These are phyloP conservation scores for Ammospiza nelsoni DNA, from an alignment of 2,113 vertebrate species.

Conservation along the genomic window DNA sequence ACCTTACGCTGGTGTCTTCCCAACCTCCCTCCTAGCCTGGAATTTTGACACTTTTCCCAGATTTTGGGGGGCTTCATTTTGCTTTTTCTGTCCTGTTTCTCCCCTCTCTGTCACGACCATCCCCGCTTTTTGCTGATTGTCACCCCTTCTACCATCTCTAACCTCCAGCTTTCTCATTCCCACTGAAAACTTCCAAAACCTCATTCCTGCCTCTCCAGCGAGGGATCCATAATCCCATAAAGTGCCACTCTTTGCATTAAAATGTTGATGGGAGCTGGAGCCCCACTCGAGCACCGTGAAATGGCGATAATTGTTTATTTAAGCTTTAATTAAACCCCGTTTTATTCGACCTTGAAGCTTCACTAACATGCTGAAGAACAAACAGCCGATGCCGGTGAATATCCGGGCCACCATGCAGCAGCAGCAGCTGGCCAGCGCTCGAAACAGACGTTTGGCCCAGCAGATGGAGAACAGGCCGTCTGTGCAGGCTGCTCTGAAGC, in stretches of 20 bases:
- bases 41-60: neutral
- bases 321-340: constrained; percentile 84
- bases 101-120: neutral
- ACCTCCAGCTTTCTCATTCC: constrained; percentile 53
- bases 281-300: constrained; percentile 78
- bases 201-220: constrained; percentile 69
- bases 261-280: constrained; percentile 78
- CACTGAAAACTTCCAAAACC: neutral
- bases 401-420: constrained; percentile 98
- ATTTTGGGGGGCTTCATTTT: neutral
- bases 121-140: constrained; percentile 66
- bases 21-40: too few relatives aligned
- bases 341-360: constrained; percentile 97
- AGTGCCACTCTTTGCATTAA: constrained; percentile 69
- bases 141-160: constrained; percentile 55
- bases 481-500: constrained; percentile 95
- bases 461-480: constrained; percentile 99
- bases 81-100: constrained; percentile 42
- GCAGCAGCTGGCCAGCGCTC: constrained; percentile 94
- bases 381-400: constrained; percentile 95
- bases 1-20: accelerated
- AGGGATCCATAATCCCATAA: constrained; percentile 65
- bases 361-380: constrained; percentile 99
- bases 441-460: constrained; percentile 97
- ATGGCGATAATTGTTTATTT: constrained; percentile 79